These are phyloP conservation scores for Myotis vivesi DNA, from an alignment of 2,797 vertebrate species.

Conservation along the genomic window DNA sequence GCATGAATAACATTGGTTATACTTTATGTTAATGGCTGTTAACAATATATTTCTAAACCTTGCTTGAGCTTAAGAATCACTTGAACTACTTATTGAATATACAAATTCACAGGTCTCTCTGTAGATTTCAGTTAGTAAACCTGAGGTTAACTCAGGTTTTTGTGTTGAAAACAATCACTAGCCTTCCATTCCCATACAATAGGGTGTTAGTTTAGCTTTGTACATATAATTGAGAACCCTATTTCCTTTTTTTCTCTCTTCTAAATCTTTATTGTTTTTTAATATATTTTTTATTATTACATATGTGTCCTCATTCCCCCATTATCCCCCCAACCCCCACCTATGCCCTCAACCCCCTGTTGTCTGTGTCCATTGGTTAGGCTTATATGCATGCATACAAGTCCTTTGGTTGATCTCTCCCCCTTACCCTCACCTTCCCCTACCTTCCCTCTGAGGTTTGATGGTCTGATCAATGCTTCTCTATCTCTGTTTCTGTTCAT, in stretches of 20 bases:
- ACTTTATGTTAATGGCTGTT: not conserved
- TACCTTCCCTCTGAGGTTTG: too few relatives aligned
- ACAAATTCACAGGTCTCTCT: not conserved
- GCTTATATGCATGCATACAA: too few relatives aligned
- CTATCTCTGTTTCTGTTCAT: too few relatives aligned
- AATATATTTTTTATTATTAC: too few relatives aligned
- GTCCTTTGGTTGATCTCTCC: too few relatives aligned
- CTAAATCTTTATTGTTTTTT: not conserved
- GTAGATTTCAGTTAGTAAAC: not conserved
- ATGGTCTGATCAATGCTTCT: too few relatives aligned
- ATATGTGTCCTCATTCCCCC: too few relatives aligned
- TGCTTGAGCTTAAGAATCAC: not conserved
- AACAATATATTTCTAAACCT: constrained; percentile 9
- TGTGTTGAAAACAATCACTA: not conserved
- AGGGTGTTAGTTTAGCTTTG: not conserved
- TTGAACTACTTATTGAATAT: not conserved
- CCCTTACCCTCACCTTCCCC: too few relatives aligned
- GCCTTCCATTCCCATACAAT: not conserved
- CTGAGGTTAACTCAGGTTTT: not conserved
- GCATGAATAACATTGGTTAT: not conserved
- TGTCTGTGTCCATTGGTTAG: too few relatives aligned
- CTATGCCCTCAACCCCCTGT: too few relatives aligned
- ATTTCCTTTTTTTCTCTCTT: not conserved
- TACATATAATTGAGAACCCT: not conserved
- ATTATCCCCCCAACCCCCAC: too few relatives aligned